Evolutionary conservation across 1,140 invertebrate species (phyloP).

Genomic region (Cheumatopsyche charites): DNA sequence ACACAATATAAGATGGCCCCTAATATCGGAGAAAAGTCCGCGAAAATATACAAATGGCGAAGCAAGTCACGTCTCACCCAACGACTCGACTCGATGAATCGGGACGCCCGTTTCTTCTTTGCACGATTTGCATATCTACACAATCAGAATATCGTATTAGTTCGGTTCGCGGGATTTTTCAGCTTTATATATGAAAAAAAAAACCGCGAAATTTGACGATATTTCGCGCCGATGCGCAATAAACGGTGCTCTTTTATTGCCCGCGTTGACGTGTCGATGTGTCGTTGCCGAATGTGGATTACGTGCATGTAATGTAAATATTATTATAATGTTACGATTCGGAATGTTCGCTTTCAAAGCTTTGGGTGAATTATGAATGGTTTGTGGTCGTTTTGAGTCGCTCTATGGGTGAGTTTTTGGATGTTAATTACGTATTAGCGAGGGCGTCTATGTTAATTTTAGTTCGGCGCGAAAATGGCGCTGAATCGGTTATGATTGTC

Average conservation of each 20-base stretch:
- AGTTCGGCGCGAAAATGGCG: too few species aligned
- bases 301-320: too few species aligned
- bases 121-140: conserved; percentile 39
- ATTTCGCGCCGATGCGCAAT: conserved; percentile 1
- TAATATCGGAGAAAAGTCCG: conserved; percentile 13
- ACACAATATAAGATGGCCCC: background rate
- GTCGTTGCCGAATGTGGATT: too few species aligned
- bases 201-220: conserved; percentile 9
- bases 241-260: conserved; percentile 16
- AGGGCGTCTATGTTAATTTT: background rate
- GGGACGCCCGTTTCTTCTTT: conserved; percentile 24
- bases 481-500: too few species aligned
- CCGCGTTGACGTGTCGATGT: too few species aligned
- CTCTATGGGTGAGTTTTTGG: too few species aligned
- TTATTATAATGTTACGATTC: too few species aligned
- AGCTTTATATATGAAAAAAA: background rate
- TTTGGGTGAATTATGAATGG: too few species aligned
- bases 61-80: conserved; percentile 35
- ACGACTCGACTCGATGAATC: conserved; percentile 40
- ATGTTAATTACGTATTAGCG: too few species aligned
- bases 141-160: conserved; percentile 39
- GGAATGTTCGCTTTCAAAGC: too few species aligned
- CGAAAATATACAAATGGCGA: conserved; percentile 41
- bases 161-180: conserved; percentile 1
- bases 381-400: too few species aligned